These are phyloP conservation scores for Sinhomidia bicolor DNA, from an alignment of 2,888 invertebrate genomes.

Conservation along the genomic window DNA sequence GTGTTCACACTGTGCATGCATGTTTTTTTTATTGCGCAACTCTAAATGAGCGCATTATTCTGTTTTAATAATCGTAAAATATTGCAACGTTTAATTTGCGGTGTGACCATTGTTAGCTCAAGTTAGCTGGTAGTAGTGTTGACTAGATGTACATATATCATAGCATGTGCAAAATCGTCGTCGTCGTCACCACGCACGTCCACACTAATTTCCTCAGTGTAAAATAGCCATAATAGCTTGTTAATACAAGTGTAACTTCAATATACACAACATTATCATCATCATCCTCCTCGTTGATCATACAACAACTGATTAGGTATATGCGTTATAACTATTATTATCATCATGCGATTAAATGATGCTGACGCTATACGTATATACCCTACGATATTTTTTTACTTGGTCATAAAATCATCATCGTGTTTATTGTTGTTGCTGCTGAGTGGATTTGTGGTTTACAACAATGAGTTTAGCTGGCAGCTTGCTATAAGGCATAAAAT, in stretches of 20 bases:
- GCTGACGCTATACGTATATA: too few relatives aligned
- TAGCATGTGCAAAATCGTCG: background rate
- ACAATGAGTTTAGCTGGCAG: background rate
- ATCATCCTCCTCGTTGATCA: background rate
- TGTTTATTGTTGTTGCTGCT: background rate
- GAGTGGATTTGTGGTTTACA: background rate
- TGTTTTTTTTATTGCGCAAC: background rate
- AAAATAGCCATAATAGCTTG: constrained; percentile 1
- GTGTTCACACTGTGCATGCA: background rate
- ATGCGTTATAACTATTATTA: background rate
- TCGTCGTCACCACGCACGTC: background rate
- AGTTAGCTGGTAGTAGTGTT: background rate
- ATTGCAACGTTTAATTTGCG: background rate
- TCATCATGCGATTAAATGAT: background rate
- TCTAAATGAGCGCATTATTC: background rate
- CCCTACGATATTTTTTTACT: background rate
- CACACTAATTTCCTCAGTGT: background rate
- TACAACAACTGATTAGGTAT: background rate
- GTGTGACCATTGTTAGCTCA: background rate
- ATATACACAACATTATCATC: background rate
- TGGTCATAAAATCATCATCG: background rate
- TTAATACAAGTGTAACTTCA: background rate
- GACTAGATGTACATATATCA: background rate
- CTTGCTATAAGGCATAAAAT: background rate
- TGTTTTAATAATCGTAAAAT: background rate